These are phyloP conservation scores for Gobionotothen gibberifrons DNA, from an alignment of 2,797 vertebrate genomes.

Conservation along the genomic window DNA sequence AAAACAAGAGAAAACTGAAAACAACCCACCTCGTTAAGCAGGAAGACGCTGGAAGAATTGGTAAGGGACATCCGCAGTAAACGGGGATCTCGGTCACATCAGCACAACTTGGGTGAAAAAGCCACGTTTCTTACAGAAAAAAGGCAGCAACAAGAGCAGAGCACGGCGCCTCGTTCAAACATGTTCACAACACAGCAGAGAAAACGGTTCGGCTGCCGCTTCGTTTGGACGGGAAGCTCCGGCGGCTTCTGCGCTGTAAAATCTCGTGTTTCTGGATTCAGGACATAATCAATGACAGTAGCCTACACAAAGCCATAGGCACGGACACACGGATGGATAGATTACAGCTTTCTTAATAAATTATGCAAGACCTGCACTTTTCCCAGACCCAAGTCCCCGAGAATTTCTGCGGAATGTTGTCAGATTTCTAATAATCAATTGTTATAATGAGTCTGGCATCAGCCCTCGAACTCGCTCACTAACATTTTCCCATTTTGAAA, in stretches of 20 bases:
- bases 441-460: constrained; percentile 12
- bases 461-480: background rate
- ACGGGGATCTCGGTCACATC: constrained; percentile 52
- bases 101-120: constrained; percentile 49
- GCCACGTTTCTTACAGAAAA: constrained; percentile 25
- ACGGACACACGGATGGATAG: constrained; percentile 66
- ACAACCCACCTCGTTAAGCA: constrained; percentile 84
- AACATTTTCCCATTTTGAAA: background rate
- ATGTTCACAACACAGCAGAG: constrained; percentile 24
- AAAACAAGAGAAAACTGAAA: constrained; percentile 28
- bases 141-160: constrained; percentile 21
- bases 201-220: constrained; percentile 15
- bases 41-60: constrained; percentile 85
- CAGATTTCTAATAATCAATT: constrained; percentile 45
- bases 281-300: constrained; percentile 68
- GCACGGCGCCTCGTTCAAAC: constrained; percentile 47
- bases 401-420: constrained; percentile 42
- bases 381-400: constrained; percentile 54
- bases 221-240: constrained; percentile 34
- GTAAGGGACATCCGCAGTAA: constrained; percentile 83
- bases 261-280: constrained; percentile 54
- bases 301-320: constrained; percentile 62
- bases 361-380: constrained; percentile 78
- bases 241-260: constrained; percentile 40
- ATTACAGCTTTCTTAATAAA: constrained; percentile 74